A percentile compares a stretch with the other conserved stretches of the same genome.
These are phyloP conservation scores for Saccostrea glomerata DNA, from an alignment of 1,140 invertebrate genomes.

Conservation along the genomic window DNA sequence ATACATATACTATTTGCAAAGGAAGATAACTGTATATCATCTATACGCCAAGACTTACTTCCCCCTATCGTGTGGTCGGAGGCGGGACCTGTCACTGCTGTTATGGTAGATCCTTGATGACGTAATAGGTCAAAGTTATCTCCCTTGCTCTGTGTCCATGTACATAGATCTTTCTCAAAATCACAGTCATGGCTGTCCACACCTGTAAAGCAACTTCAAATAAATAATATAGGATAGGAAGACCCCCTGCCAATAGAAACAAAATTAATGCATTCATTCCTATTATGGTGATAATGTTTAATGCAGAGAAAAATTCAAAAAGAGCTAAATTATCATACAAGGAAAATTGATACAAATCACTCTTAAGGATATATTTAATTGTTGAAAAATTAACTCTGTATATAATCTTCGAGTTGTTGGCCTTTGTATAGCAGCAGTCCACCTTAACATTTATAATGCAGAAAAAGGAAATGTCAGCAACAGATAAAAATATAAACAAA, in stretches of 20 bases:
- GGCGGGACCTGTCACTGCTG: constrained; percentile 74
- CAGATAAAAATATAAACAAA: background rate
- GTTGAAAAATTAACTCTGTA: no score
- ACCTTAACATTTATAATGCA: background rate
- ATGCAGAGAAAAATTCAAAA: no score
- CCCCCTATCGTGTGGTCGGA: constrained; percentile 65
- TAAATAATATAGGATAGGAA: no score
- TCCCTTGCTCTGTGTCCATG: constrained; percentile 63
- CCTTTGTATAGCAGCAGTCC: background rate
- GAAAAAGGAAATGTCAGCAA: background rate
- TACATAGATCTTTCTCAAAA: constrained; percentile 73
- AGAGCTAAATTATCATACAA: no score
- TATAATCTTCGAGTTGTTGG: no score
- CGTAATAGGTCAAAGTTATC: constrained; percentile 74
- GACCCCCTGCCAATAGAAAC: no score
- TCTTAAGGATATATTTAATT: no score
- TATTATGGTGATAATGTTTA: no score
- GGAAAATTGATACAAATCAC: no score
- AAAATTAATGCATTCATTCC: no score
- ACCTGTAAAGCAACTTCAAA: no score
- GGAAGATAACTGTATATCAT: background rate
- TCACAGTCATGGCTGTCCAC: constrained; percentile 51
- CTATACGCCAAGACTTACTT: background rate
- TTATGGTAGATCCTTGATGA: constrained; percentile 62
- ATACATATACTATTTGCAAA: background rate